These are phyloP conservation scores for Mimas tiliae DNA, from an alignment of 2,888 invertebrate species.

Conservation along the genomic window DNA sequence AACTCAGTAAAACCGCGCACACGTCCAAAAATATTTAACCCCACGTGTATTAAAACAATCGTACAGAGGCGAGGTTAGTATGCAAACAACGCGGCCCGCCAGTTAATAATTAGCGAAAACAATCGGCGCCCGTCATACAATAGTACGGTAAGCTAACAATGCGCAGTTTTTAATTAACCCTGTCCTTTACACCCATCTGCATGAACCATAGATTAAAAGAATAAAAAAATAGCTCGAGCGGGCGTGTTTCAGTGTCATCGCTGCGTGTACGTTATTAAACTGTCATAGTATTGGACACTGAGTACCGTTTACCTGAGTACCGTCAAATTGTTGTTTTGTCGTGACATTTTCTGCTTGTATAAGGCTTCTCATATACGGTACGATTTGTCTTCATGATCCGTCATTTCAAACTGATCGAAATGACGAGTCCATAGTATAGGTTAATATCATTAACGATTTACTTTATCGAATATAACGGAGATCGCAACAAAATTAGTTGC, in stretches of 20 bases:
- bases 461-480: no score
- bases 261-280: no score
- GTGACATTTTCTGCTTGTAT: no score
- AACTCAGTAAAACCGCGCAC: background rate
- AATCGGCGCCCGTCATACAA: conserved; percentile 31
- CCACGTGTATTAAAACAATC: conserved; percentile 21
- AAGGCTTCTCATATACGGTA: no score
- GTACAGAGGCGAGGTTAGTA: conserved; percentile 29
- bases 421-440: no score
- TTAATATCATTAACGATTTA: no score
- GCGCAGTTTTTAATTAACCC: conserved; percentile 37
- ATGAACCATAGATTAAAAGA: conserved; percentile 18
- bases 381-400: no score
- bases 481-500: no score
- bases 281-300: no score
- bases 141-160: conserved; percentile 12
- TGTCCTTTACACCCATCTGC: conserved; percentile 16
- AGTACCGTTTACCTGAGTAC: no score
- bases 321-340: no score
- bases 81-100: conserved; percentile 30
- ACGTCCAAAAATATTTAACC: conserved; percentile 9
- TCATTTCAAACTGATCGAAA: no score
- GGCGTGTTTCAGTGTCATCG: background rate
- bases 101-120: conserved; percentile 35
- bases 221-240: background rate